A percentile compares a stretch with the other conserved stretches of the same genome.
These are phyloP conservation scores for Brachynemurus nebulosus DNA, from an alignment of 2,888 invertebrate genomes.

Conservation along the genomic window DNA sequence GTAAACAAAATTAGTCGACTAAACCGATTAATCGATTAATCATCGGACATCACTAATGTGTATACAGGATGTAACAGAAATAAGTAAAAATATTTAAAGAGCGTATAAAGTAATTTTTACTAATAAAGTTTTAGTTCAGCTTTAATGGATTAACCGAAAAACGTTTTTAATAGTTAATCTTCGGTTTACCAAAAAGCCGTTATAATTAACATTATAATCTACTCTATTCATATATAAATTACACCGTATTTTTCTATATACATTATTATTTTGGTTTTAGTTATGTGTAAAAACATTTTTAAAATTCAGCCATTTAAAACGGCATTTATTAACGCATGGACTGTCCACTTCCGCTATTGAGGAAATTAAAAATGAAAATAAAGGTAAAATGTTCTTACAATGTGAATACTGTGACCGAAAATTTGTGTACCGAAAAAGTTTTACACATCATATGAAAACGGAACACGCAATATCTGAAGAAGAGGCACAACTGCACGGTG, in stretches of 20 bases:
- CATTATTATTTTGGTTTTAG: slow-evolving; percentile 18
- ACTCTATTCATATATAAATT: background rate
- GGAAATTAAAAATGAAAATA: slow-evolving; percentile 15
- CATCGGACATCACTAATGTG: too few species aligned
- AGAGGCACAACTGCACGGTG: slow-evolving; percentile 13
- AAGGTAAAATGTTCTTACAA: slow-evolving; percentile 22
- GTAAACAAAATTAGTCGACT: too few species aligned
- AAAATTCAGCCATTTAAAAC: slow-evolving; percentile 26
- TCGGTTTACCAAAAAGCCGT: background rate
- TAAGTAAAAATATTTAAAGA: too few species aligned
- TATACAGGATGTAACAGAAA: too few species aligned
- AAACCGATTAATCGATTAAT: too few species aligned
- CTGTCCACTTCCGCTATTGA: slow-evolving; percentile 13
- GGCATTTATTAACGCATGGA: slow-evolving; percentile 26
- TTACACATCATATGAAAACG: slow-evolving; percentile 30
- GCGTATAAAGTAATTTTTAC: too few species aligned
- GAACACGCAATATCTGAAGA: slow-evolving; percentile 31
- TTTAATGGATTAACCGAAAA: too few species aligned
- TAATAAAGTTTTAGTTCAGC: too few species aligned
- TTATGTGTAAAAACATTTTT: slow-evolving; percentile 28
- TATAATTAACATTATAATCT: background rate
- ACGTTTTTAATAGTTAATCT: background rate
- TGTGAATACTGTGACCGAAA: slow-evolving; percentile 33
- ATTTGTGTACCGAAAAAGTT: slow-evolving; percentile 33
- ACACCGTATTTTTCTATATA: background rate